Base-by-base conservation (phyloP, 1,140 invertebrate genomes). In the Cydia amplana region DNA sequence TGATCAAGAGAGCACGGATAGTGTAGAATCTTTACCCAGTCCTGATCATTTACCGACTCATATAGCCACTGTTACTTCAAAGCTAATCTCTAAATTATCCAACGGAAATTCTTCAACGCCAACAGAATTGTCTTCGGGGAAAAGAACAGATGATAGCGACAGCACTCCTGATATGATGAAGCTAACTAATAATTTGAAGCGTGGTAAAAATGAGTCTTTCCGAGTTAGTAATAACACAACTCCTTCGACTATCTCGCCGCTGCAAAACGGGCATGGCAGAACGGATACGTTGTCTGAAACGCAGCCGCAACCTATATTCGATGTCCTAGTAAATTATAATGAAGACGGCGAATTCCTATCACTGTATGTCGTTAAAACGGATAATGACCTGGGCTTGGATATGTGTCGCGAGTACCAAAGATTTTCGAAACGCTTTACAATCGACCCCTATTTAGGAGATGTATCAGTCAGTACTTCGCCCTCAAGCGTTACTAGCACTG, bases 331-430 rank as follows among this genome's bases (percentile, higher is more conserved):
- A 0, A 90, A 85, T 73, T 86, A 90, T 36, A 93, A 91, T 75
- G 92, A 93, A 73, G 92, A 93, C 46, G 84, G 89, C 72, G 93
- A 93, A 70, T 93, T 93, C 77, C 70, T 93, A 16, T 93, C 93
- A 0, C 75, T 93, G 0, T 91, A 91, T 43, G 83, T 93, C 6
- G 90, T 93, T 0, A 84, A 90, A 79, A 93, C 91, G 12, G 91
- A 93, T 63, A 93, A 86, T 75, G 92, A 93, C 72, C 51, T 93
- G 1, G 92, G 92, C 0, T 86, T 87, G 80, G 92, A 93, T 65
- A 92, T 93, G 83, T 92, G 89, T 73, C 89, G 87, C 72, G 93
- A 93, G 76, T 93, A 90, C 80, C 91, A 93, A 75, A 89, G 92
- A 60, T 81, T 93, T 67, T 93, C 92, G 0, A 93, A 93, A 78